These are phyloP conservation scores for Glossophaga mutica DNA, from an alignment of 2,797 vertebrate species.

Conservation along the genomic window DNA sequence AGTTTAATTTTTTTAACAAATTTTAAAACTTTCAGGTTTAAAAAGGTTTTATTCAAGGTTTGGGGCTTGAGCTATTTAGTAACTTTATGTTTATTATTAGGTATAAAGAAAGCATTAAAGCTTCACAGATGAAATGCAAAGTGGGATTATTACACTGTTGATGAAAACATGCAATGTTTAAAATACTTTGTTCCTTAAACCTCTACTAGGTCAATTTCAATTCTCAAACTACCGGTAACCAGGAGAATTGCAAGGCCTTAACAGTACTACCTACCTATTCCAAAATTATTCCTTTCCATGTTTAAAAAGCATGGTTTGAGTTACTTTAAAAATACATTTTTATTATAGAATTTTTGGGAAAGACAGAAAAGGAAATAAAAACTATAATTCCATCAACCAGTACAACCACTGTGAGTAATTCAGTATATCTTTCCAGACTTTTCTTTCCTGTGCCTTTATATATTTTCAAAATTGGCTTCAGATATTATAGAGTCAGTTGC, in stretches of 20 bases:
- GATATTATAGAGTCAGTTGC: neutral
- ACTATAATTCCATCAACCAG: neutral
- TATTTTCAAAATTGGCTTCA: neutral
- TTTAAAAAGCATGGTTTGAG: neutral
- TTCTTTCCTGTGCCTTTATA: neutral
- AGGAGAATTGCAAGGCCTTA: neutral
- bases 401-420: neutral
- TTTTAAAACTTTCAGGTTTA: neutral
- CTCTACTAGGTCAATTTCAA: neutral
- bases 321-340: neutral
- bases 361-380: constrained; percentile 27
- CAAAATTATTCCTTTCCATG: neutral
- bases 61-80: neutral
- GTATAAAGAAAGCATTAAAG: neutral
- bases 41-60: neutral
- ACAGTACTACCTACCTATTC: neutral
- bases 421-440: neutral
- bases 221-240: neutral
- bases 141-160: neutral
- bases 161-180: neutral
- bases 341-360: neutral
- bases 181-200: constrained; percentile 4
- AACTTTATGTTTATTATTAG: neutral
- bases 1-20: neutral
- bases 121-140: neutral